Conservation (phyloP, 2,113 vertebrate genomes). For the Melanerpes aurifrons region DNA sequence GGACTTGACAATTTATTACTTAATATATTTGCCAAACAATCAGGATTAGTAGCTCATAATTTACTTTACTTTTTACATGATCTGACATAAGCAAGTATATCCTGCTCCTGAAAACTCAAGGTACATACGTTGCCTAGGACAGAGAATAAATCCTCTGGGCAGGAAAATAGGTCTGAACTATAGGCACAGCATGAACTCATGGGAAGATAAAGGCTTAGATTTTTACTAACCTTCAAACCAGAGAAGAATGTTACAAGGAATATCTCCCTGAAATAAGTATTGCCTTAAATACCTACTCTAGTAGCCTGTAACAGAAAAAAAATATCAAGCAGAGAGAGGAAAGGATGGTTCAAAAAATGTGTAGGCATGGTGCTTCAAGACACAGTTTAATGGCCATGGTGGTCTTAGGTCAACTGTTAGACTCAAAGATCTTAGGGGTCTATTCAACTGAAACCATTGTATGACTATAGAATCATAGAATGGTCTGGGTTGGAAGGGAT, state of each 20-base stretch:
- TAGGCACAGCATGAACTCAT: accelerated
- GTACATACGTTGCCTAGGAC: neutral
- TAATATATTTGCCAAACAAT: neutral
- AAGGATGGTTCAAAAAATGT: neutral
- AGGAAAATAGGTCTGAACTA: neutral
- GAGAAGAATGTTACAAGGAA: neutral
- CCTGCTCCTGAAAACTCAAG: neutral
- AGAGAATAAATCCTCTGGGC: neutral
- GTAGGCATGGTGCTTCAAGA: no score
- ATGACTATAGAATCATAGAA: no score
- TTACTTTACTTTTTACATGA: neutral
- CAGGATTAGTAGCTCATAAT: neutral
- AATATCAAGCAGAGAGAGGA: neutral
- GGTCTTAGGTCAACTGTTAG: no score
- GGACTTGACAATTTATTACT: neutral
- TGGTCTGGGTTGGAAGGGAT: no score
- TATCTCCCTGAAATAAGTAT: neutral
- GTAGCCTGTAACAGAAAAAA: neutral
- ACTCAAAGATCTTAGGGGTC: no score
- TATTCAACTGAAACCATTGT: no score
- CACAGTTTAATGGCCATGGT: no score
- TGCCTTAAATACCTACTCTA: neutral
- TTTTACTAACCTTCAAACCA: neutral
- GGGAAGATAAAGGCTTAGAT: neutral
- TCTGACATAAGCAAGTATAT: neutral